Evolutionary conservation across 2,797 vertebrate species (phyloP).

Genomic region (Sphenodon punctatus): DNA sequence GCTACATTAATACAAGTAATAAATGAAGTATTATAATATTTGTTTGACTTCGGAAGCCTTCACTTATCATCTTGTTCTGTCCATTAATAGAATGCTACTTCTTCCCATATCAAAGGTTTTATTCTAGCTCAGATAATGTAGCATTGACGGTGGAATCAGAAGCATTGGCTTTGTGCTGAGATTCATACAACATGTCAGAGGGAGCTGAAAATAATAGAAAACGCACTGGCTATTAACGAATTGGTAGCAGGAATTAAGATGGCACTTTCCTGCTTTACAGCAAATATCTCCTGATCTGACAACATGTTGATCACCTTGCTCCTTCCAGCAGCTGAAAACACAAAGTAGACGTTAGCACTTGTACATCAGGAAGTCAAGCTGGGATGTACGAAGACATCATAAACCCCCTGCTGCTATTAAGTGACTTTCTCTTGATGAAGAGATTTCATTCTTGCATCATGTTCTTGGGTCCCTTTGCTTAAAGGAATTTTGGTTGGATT

Average conservation of each 20-base stretch:
- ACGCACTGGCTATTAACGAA: neutral
- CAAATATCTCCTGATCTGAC: neutral
- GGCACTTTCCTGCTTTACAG: neutral
- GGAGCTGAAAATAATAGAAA: neutral
- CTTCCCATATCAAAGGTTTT: neutral
- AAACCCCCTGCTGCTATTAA: conserved; percentile 28
- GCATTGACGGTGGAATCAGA: neutral
- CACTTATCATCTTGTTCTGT: neutral
- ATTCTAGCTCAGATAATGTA: neutral
- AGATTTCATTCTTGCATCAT: conserved; percentile 40
- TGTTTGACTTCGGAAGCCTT: conserved; percentile 1
- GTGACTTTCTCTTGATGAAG: conserved; percentile 35
- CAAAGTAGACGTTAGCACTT: neutral
- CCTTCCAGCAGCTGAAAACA: neutral
- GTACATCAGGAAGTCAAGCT: neutral
- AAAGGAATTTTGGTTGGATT: conserved; percentile 56
- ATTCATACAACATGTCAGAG: neutral
- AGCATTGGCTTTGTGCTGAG: neutral
- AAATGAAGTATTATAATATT: conserved; percentile 14
- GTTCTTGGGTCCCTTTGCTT: conserved; percentile 28
- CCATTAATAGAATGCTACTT: neutral
- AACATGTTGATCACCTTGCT: neutral
- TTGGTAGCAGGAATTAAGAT: neutral
- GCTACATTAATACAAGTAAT: neutral
- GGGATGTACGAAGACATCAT: neutral